Conservation (phyloP, 2,888 invertebrate genomes). For the Autographa gamma region DNA sequence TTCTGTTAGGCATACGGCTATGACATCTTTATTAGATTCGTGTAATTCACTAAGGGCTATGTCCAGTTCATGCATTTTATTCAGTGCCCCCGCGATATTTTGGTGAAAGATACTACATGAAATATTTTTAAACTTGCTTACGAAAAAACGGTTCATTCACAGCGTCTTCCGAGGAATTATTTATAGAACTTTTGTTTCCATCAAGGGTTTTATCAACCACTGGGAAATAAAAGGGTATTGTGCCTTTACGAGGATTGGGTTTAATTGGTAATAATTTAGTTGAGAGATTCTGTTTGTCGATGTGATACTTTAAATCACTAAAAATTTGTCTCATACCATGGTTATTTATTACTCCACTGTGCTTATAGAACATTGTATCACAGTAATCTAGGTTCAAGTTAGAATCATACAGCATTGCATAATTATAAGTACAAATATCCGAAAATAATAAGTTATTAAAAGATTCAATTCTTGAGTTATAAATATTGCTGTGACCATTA, state of each 20-base stretch:
- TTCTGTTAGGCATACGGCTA: conserved; percentile 9
- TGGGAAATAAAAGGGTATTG: conserved; percentile 10
- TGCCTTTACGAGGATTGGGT: not conserved
- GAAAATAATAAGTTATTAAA: too few relatives aligned
- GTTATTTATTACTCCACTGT: not conserved
- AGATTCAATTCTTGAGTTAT: too few relatives aligned
- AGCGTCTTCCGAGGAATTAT: conserved; percentile 3
- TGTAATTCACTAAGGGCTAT: conserved; percentile 7
- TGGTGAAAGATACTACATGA: conserved; percentile 5
- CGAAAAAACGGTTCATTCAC: conserved; percentile 7
- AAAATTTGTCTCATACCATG: not conserved
- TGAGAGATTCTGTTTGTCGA: conserved; percentile 63
- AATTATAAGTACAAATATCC: too few relatives aligned
- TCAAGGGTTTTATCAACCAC: conserved; percentile 6
- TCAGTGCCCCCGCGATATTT: conserved; percentile 10
- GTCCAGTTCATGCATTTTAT: conserved; percentile 6
- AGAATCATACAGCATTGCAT: too few relatives aligned
- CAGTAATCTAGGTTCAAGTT: too few relatives aligned
- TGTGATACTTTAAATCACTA: not conserved
- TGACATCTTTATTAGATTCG: conserved; percentile 5
- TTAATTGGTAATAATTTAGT: not conserved
- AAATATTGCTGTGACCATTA: too few relatives aligned
- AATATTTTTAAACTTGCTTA: conserved; percentile 5
- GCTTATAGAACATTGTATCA: not conserved
- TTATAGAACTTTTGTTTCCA: conserved; percentile 2